Percentiles rank a stretch among this genome's conserved stretches.
These are phyloP conservation scores for Equus przewalskii DNA, from an alignment of 2,113 vertebrate species.

Conservation along the genomic window DNA sequence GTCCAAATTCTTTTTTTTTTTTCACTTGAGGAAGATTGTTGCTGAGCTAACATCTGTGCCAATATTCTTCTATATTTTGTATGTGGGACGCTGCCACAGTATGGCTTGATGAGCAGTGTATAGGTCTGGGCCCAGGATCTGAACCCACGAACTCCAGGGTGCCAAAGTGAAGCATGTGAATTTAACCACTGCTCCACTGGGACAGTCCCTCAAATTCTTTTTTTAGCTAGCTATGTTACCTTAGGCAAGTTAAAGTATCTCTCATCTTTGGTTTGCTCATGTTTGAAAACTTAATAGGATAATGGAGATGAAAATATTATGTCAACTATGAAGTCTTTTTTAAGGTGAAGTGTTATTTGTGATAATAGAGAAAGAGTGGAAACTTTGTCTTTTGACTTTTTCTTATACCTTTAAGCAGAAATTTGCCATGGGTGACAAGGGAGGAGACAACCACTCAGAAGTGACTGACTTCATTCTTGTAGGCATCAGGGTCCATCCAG, in stretches of 20 bases:
- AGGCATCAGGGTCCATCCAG: constrained; percentile 68
- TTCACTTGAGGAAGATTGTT: too few relatives aligned
- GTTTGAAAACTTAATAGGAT: neutral
- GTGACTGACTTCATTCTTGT: constrained; percentile 77
- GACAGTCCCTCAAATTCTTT: neutral
- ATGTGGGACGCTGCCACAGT: too few relatives aligned
- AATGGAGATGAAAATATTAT: neutral
- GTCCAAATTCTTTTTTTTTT: neutral
- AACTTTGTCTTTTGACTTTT: constrained; percentile 43
- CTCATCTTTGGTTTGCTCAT: neutral
- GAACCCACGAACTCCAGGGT: too few relatives aligned
- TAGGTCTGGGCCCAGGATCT: too few relatives aligned
- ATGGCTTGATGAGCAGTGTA: too few relatives aligned
- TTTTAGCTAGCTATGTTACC: neutral
- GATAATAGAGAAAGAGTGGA: neutral
- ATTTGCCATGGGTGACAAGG: constrained; percentile 65
- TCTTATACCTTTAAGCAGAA: constrained; percentile 65
- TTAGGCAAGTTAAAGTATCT: neutral
- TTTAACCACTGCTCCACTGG: too few relatives aligned
- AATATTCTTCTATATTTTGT: too few relatives aligned
- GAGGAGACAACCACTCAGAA: constrained; percentile 63
- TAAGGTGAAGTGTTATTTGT: neutral
- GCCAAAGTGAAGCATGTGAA: too few relatives aligned
- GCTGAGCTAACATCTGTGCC: too few relatives aligned
- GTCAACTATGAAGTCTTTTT: neutral